Base-by-base conservation (phyloP, 2,113 vertebrate species). In the Archocentrus centrarchus region DNA sequence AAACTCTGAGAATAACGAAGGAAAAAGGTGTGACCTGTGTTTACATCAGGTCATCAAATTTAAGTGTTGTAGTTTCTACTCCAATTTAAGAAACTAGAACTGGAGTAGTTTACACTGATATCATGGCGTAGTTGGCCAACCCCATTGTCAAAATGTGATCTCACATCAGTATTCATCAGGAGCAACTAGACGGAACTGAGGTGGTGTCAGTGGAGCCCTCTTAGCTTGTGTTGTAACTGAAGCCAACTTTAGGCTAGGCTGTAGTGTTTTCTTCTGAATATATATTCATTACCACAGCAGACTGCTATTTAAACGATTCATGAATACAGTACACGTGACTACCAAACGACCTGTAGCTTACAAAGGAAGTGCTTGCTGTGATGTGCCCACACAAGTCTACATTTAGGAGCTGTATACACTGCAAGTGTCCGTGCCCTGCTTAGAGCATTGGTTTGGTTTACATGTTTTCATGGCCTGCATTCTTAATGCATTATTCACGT, bases 301-400 rank as follows among this genome's bases (percentile, higher is more conserved):
- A 70, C 24, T 30, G 66, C 24, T 50, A 7, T 53, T 70, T 70
- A 70, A 70, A 13, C 24, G 11, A 11, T 68, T 68, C 3, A 30
- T 5, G 0, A 68, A 53, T 18, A 20, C 50, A 20, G 6, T 20
- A 8, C 50, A 55, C 20, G 20, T 20, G 3, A 30, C 50, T 20
- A 70, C 24, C 66, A 70, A 70, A 70, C 44, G 24, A 32, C 24
- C 11, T 70, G 50, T 70, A 70, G 66, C 66, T 70, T 50, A 53
- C 24, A 53, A 50, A 53, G 66, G 44, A 3, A 70, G 11, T 53
- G 24, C 24, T 73, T 73, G 66, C 66, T 53, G 17, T 73, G 66
- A 50, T 32, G 24, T 73, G 24, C 17, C 24, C 44, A 32, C 24
- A 53, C 44, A 53, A 24, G 32, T 24, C 53, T 53, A 32, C 30